Conservation (phyloP, 2,113 vertebrate species). For the Scolopax mira region DNA sequence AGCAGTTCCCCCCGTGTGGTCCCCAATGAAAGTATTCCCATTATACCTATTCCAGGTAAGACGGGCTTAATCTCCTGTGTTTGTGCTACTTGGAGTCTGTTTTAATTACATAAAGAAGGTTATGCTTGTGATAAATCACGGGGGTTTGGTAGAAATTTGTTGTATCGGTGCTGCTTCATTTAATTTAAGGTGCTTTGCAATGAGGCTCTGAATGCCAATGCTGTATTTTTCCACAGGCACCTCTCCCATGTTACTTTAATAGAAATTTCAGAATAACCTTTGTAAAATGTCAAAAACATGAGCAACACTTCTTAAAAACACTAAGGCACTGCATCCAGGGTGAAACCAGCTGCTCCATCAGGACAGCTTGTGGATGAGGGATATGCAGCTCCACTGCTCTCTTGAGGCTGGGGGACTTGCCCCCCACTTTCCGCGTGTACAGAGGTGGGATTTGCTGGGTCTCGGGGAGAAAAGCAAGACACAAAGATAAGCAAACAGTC, state of each 20-base stretch:
- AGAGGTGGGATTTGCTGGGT: not conserved
- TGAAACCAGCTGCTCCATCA: not conserved
- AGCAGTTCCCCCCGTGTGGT: conserved; percentile 95
- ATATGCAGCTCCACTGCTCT: not conserved
- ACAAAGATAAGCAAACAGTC: not conserved
- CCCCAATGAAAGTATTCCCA: conserved; percentile 93
- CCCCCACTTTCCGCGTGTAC: not conserved
- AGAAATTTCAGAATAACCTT: conserved; percentile 43
- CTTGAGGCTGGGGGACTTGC: not conserved
- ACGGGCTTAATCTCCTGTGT: not conserved
- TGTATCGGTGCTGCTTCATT: not conserved
- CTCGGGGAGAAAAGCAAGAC: not conserved
- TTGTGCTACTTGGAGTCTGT: not conserved
- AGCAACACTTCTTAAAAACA: not conserved
- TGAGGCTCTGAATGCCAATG: not conserved
- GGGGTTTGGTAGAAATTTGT: not conserved
- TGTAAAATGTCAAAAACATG: conserved; percentile 42
- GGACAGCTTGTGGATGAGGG: not conserved
- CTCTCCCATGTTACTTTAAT: not conserved
- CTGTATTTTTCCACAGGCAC: conserved; percentile 15
- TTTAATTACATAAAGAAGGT: not conserved
- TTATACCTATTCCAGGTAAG: conserved; percentile 96
- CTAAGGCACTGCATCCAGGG: not conserved
- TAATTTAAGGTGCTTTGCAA: not conserved
- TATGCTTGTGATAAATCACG: not conserved